Percentiles rank a stretch among this genome's conserved stretches.
Conservation (phyloP, 2,113 vertebrate species). For the Spea multiplicata region DNA sequence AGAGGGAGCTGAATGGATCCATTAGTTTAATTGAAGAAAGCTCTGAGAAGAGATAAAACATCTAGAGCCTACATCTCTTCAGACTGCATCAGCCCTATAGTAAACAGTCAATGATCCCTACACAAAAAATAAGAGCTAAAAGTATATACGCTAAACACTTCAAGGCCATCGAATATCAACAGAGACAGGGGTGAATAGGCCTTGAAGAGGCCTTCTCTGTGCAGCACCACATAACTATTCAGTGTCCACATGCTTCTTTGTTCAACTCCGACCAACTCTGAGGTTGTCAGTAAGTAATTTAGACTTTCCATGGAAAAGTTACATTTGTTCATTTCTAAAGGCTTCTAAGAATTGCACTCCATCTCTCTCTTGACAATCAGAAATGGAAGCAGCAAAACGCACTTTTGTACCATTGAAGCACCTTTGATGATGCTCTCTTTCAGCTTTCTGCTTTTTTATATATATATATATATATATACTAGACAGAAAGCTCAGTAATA, state of each 20-base stretch:
- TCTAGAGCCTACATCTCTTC: conserved; percentile 85
- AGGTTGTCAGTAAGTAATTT: conserved; percentile 69
- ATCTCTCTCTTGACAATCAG: conserved; percentile 35
- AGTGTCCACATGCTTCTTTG: conserved; percentile 61
- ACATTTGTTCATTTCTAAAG: conserved; percentile 50
- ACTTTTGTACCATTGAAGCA: conserved; percentile 35
- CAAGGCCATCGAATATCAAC: conserved; percentile 82
- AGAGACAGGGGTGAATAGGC: conserved; percentile 74
- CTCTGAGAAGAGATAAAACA: conserved; percentile 98
- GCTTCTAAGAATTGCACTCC: conserved; percentile 45
- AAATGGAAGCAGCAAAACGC: conserved; percentile 39
- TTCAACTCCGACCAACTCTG: conserved; percentile 54
- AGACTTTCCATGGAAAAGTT: conserved; percentile 57
- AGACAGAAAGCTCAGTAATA: background rate
- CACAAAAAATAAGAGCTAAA: conserved; percentile 73
- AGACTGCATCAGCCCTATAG: conserved; percentile 77
- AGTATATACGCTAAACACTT: conserved; percentile 73
- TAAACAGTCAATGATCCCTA: conserved; percentile 90
- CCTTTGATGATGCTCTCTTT: conserved; percentile 43
- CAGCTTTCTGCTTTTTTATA: background rate
- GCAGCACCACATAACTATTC: conserved; percentile 61
- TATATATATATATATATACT: background rate
- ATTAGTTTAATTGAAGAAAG: conserved; percentile 99
- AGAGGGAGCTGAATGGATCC: conserved; percentile 94
- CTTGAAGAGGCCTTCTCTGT: conserved; percentile 69